Base-by-base conservation (phyloP, 2,113 vertebrate species). In the Crotophaga sulcirostris region DNA sequence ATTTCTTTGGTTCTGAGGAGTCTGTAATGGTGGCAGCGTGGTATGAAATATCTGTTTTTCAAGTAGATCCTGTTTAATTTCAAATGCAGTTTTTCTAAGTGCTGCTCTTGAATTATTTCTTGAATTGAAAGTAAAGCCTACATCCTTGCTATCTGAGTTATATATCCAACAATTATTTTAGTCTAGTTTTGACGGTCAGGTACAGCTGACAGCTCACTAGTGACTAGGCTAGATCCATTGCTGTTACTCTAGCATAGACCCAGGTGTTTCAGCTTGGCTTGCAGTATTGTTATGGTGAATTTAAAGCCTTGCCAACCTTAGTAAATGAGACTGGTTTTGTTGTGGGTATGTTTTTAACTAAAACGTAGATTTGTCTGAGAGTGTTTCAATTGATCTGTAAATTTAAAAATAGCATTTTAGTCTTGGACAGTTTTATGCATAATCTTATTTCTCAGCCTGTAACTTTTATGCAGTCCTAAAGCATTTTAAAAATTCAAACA, bases 401-500 rank as follows among this genome's bases (percentile, higher is more conserved):
- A 34, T 90, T 79, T 55, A 23, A 85, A 91, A 93, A 60, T 31
- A 62, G 47, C 25, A 17, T 66, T 76, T 72, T 69, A 66, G 38
- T 69, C 45, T 69, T 34, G 52, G 51, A 42, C 52, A 24, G 16
- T 69, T 77, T 92, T 38, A 25, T 66, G 45, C 31, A 11, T 42
- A 58, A 17, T 70, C 85, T 59, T 60, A 31, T 64, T 63, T 85
- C 36, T 84, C 24, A 9, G 24, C 42, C 55, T 59, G 51, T 42
- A 74, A 55, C 45, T 88, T 90, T 59, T 51, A 33, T 81, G 72
- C 55, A 29, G 9, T 84, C 38, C 59, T 69, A 40, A 86, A 42
- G 68, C 51, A 47, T 63, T 88, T 97, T 90, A 95, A 97, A 96
- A 92, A 96, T 96, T 94, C 75, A 94, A 74, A 74, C 29, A 3